phyloP scores from a whole-genome alignment of 2,797 vertebrate genomes.

The Hirundo rustica region DNA sequence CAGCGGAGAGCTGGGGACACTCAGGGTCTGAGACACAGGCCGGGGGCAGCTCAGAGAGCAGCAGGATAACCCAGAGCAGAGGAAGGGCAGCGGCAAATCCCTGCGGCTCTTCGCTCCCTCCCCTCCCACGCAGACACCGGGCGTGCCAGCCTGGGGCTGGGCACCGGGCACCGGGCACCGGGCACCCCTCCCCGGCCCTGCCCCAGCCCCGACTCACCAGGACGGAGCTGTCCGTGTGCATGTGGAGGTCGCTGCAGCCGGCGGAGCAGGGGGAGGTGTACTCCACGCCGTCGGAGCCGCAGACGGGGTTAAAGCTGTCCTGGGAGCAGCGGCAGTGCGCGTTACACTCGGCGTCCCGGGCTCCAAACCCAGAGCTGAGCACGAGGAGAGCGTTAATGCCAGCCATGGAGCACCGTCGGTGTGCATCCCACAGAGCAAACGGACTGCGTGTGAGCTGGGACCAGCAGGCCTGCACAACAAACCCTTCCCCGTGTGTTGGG shows the following conservation, averaged over 20 bases:
- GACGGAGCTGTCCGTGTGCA: background rate
- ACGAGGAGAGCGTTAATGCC: background rate
- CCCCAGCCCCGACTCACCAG: conserved; percentile 62
- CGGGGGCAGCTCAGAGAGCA: background rate
- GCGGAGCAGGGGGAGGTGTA: conserved; percentile 89
- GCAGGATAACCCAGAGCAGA: rapidly evolving
- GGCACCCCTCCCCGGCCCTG: background rate
- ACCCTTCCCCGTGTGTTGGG: background rate
- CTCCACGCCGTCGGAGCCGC: conserved; percentile 80
- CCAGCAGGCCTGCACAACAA: background rate
- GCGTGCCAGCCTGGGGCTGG: background rate
- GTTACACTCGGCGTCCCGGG: conserved; percentile 37
- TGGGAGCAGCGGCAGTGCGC: conserved; percentile 75
- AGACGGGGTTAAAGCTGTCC: conserved; percentile 86
- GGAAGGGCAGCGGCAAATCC: background rate
- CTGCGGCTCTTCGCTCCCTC: too few relatives aligned
- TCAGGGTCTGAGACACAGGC: background rate
- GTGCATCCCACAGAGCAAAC: rapidly evolving
- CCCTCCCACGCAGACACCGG: background rate
- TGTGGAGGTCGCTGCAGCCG: conserved; percentile 72
- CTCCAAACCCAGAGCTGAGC: background rate
- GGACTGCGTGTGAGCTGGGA: rapidly evolving
- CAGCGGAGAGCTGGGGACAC: background rate
- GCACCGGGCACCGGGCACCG: background rate
- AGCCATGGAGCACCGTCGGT: rapidly evolving